Percentiles rank a stretch among this genome's conserved stretches.
Evolutionary conservation across 2,888 invertebrate genomes (phyloP).

Genomic region (Scelioninae gen. 2): DNA sequence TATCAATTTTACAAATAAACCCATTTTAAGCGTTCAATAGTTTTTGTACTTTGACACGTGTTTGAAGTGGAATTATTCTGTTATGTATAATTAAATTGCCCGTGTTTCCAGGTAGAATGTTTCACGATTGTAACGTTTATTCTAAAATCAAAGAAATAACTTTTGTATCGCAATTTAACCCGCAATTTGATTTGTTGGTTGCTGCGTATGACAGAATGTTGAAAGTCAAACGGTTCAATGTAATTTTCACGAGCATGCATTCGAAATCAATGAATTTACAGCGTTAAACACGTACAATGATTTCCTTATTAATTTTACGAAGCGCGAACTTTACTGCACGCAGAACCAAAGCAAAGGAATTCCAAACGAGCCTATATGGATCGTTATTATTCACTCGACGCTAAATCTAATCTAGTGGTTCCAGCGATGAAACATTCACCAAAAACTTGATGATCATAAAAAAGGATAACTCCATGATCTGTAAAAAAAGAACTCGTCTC

Average conservation of each 20-base stretch:
- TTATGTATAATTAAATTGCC: constrained; percentile 15
- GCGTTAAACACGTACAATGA: constrained; percentile 12
- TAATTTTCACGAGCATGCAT: constrained; percentile 20
- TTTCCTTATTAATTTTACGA: constrained; percentile 10
- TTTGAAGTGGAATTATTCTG: constrained; percentile 22
- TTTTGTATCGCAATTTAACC: constrained; percentile 8
- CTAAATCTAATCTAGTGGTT: too few relatives aligned
- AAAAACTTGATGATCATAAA: too few relatives aligned
- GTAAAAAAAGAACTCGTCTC: too few relatives aligned
- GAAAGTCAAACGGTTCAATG: constrained; percentile 34
- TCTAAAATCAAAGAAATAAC: constrained; percentile 15
- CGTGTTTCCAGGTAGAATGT: constrained; percentile 12
- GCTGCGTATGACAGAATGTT: constrained; percentile 41
- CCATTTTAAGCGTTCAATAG: not conserved
- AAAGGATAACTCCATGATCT: not conserved
- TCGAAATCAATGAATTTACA: constrained; percentile 16
- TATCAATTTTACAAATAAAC: too few relatives aligned
- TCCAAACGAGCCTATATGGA: too few relatives aligned
- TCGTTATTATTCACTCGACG: too few relatives aligned
- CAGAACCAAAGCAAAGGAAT: too few relatives aligned
- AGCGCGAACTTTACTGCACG: too few relatives aligned
- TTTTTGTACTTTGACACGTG: constrained; percentile 1
- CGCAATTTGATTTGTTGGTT: constrained; percentile 31
- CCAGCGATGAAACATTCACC: too few relatives aligned
- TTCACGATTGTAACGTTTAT: constrained; percentile 35